Percentiles rank a stretch among this genome's conserved stretches.
Conservation (phyloP, 1,140 invertebrate species). For the Camponotus floridanus region DNA sequence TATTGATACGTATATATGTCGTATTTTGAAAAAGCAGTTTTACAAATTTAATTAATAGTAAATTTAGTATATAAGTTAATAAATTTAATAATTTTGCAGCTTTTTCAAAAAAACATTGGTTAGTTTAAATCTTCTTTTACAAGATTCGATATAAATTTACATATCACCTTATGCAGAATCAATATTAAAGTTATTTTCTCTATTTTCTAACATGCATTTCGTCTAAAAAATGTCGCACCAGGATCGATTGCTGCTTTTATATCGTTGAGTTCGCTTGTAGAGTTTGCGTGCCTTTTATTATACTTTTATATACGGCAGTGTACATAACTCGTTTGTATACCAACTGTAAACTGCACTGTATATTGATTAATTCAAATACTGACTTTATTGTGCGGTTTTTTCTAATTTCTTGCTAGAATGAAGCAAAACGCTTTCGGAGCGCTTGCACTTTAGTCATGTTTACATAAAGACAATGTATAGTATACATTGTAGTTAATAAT, state of each 20-base stretch:
- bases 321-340: slow-evolving; percentile 4
- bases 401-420: background rate
- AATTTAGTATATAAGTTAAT: too few relatives aligned
- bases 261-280: background rate
- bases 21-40: background rate
- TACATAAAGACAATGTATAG: slow-evolving; percentile 31
- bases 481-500: slow-evolving; percentile 14
- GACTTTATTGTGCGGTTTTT: slow-evolving; percentile 14
- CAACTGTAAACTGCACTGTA: background rate
- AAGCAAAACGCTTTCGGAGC: slow-evolving; percentile 12
- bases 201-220: background rate
- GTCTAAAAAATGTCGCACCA: slow-evolving; percentile 3
- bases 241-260: background rate
- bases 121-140: background rate
- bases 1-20: background rate
- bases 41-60: background rate
- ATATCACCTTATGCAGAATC: background rate
- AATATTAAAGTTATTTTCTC: background rate
- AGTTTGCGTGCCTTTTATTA: slow-evolving; percentile 24
- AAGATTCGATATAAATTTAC: background rate
- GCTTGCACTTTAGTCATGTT: background rate
- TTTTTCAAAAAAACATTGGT: background rate
- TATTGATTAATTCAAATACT: slow-evolving; percentile 25
- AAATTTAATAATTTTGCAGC: background rate
- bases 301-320: background rate